Evolutionary conservation across 2,888 invertebrate species (phyloP).

Genomic region (Busseola fusca): DNA sequence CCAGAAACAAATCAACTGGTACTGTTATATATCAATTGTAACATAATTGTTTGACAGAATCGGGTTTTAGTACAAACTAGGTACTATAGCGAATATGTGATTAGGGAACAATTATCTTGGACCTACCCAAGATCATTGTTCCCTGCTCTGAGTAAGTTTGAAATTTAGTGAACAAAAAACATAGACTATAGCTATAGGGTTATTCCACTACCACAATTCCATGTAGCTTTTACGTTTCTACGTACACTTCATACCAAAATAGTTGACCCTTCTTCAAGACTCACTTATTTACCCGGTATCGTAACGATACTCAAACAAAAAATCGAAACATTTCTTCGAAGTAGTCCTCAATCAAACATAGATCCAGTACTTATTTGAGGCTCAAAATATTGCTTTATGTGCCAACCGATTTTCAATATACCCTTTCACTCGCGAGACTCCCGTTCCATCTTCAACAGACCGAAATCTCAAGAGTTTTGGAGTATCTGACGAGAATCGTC

Average conservation of each 20-base stretch:
- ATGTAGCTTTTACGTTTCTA: background rate
- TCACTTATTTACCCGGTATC: background rate
- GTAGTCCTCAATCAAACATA: background rate
- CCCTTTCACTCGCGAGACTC: slow-evolving; percentile 29
- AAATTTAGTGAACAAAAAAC: background rate
- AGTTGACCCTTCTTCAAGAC: background rate
- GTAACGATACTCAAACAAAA: slow-evolving; percentile 8
- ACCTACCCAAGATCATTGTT: no score
- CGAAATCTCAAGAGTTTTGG: slow-evolving; percentile 49
- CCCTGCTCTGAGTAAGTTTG: background rate
- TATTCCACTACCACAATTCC: no score
- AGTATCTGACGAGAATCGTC: slow-evolving; percentile 52
- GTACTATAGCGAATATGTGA: slow-evolving; percentile 9
- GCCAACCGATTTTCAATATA: slow-evolving; percentile 44
- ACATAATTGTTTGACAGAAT: slow-evolving; percentile 51
- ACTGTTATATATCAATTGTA: slow-evolving; percentile 47
- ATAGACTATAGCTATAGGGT: no score
- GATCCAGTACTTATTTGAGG: slow-evolving; percentile 18
- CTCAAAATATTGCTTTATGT: slow-evolving; percentile 43
- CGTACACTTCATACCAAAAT: background rate
- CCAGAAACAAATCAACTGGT: slow-evolving; percentile 51
- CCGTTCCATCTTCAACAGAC: slow-evolving; percentile 47
- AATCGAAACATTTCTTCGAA: background rate
- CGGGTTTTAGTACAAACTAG: slow-evolving; percentile 27
- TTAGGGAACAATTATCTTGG: slow-evolving; percentile 7